Percentiles rank a stretch among this genome's conserved stretches.
phyloP scores from a whole-genome alignment of 2,113 vertebrate species.

The Mesembrinibis cayennensis region DNA sequence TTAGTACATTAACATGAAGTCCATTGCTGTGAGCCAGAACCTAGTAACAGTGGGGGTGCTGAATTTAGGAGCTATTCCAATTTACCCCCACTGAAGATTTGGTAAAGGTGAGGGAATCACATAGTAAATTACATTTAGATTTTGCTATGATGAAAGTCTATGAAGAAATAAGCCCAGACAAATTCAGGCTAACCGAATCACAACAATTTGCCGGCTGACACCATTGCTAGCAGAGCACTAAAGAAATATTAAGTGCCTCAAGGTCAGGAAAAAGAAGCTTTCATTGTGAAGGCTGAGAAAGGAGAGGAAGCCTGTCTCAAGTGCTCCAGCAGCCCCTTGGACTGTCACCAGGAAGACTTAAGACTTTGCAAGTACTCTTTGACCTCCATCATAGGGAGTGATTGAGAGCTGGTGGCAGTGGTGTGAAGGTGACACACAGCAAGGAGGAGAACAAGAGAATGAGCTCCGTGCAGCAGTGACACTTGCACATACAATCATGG shows the following conservation, averaged over 20 bases:
- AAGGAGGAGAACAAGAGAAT: neutral
- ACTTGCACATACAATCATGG: neutral
- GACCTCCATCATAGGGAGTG: neutral
- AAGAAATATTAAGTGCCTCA: neutral
- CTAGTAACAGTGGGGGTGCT: neutral
- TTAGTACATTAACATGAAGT: neutral
- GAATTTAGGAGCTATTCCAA: neutral
- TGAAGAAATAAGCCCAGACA: neutral
- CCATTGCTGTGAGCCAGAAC: neutral
- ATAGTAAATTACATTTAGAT: neutral
- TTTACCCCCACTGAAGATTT: neutral
- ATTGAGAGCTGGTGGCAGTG: neutral
- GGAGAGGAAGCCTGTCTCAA: neutral
- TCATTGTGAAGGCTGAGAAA: neutral
- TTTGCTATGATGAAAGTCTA: neutral
- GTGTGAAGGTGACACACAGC: constrained; percentile 10
- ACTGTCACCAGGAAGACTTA: constrained; percentile 10
- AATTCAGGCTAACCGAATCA: neutral
- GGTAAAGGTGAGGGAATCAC: neutral
- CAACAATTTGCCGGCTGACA: neutral
- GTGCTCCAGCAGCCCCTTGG: neutral
- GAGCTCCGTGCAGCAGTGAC: neutral
- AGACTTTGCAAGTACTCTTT: constrained; percentile 8
- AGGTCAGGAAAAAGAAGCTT: neutral
- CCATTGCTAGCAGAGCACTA: neutral